Evolutionary conservation across 1,140 invertebrate genomes (phyloP).

Genomic region (Drosophila nigromelanica): DNA sequence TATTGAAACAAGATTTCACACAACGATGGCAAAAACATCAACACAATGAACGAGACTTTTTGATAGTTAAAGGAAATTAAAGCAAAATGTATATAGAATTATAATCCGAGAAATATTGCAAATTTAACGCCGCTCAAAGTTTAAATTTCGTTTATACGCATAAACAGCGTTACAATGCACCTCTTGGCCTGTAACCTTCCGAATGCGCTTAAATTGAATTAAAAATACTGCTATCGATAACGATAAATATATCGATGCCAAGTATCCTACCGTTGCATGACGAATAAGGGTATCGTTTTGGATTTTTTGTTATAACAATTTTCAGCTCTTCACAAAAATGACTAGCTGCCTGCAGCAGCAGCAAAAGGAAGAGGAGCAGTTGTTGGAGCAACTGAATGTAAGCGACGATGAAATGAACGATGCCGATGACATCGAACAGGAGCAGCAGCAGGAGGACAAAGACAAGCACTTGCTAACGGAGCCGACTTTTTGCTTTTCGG

Average conservation of each 20-base stretch:
- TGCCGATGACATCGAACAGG: conserved; percentile 25
- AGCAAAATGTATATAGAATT: too few species aligned
- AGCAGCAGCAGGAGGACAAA: conserved; percentile 55
- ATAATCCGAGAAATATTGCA: too few species aligned
- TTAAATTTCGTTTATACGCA: too few species aligned
- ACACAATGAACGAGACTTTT: too few species aligned
- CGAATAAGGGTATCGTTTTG: conserved; percentile 20
- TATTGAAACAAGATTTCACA: too few species aligned
- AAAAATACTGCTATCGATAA: conserved; percentile 6
- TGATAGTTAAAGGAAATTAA: too few species aligned
- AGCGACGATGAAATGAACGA: conserved; percentile 69
- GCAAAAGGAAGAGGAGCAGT: conserved; percentile 70
- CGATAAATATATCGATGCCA: conserved; percentile 9
- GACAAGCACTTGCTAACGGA: conserved; percentile 54
- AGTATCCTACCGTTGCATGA: conserved; percentile 10
- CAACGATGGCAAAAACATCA: too few species aligned
- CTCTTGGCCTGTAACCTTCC: too few species aligned
- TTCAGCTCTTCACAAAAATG: conserved; percentile 52
- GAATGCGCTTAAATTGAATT: neutral
- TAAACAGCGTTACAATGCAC: too few species aligned
- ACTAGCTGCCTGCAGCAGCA: conserved; percentile 75
- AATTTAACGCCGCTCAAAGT: too few species aligned
- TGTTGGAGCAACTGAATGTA: conserved; percentile 62
- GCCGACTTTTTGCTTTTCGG: conserved; percentile 70
- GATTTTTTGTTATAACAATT: conserved; percentile 46